phyloP scores from a whole-genome alignment of 2,797 vertebrate genomes.

The Kryptopterus vitreolus region DNA sequence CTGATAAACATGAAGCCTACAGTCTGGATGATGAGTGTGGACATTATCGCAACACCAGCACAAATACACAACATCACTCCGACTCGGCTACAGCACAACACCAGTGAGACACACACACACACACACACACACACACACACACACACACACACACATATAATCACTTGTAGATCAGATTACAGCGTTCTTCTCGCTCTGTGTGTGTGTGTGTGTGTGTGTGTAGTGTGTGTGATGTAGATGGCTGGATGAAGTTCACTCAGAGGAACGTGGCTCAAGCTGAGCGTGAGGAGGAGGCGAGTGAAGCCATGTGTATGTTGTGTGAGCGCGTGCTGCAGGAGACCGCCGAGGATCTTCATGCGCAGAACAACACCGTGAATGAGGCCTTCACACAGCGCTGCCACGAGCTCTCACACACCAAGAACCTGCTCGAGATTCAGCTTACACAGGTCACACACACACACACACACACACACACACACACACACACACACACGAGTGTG shows the following conservation, averaged over 20 bases:
- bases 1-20: constrained; percentile 85
- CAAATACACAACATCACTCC: constrained; percentile 75
- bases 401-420: constrained; percentile 75
- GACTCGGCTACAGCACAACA: constrained; percentile 78
- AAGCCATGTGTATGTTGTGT: constrained; percentile 76
- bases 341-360: constrained; percentile 77
- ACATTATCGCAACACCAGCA: constrained; percentile 74
- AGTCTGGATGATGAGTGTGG: constrained; percentile 77
- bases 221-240: constrained; percentile 77
- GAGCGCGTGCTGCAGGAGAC: constrained; percentile 80
- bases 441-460: constrained; percentile 64
- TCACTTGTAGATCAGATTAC: background rate
- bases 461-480: constrained; percentile 11
- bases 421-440: constrained; percentile 76
- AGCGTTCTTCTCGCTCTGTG: background rate
- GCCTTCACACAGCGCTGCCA: constrained; percentile 77
- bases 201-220: constrained; percentile 7
- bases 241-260: constrained; percentile 81
- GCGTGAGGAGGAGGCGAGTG: constrained; percentile 74
- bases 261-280: constrained; percentile 78
- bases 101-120: constrained; percentile 73
- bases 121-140: constrained; percentile 22
- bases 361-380: constrained; percentile 71
- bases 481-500: too few species aligned
- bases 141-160: background rate